Conservation (phyloP, 2,888 invertebrate species). For the Scaeva pyrastri region DNA sequence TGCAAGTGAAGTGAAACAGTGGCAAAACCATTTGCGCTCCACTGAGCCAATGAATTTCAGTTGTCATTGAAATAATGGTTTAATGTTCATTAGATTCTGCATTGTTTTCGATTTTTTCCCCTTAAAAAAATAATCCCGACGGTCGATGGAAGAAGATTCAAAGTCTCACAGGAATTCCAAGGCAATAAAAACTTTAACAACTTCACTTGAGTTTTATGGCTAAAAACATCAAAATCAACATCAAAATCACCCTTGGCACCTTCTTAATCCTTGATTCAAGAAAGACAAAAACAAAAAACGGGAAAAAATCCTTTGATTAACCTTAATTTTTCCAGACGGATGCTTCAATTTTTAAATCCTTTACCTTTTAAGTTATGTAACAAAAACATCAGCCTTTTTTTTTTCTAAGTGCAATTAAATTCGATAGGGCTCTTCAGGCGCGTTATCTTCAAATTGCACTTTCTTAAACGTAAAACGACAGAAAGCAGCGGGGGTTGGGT, state of each 20-base stretch:
- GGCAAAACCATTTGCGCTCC: constrained; percentile 62
- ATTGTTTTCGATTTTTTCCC: constrained; percentile 67
- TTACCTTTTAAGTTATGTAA: constrained; percentile 57
- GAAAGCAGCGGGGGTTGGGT: constrained; percentile 63
- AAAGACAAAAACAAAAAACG: constrained; percentile 2
- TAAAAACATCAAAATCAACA: constrained; percentile 22
- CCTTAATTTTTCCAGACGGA: constrained; percentile 58
- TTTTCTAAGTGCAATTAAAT: constrained; percentile 64
- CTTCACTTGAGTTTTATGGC: constrained; percentile 62
- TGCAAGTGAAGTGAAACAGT: neutral
- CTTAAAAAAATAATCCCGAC: neutral
- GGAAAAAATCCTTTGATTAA: constrained; percentile 59
- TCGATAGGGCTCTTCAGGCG: constrained; percentile 47
- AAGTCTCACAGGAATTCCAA: constrained; percentile 37
- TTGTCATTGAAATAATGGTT: constrained; percentile 69
- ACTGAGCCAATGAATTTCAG: constrained; percentile 67
- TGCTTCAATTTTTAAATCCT: constrained; percentile 55
- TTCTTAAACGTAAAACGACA: constrained; percentile 22
- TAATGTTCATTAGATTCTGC: constrained; percentile 75
- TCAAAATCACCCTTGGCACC: constrained; percentile 67
- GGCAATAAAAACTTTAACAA: constrained; percentile 60
- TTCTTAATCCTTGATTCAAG: constrained; percentile 56
- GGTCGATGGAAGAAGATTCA: neutral
- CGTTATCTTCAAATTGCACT: constrained; percentile 68
- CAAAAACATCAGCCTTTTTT: constrained; percentile 18